Conservation (phyloP, 2,797 vertebrate species). For the Enteromius mattozi region DNA sequence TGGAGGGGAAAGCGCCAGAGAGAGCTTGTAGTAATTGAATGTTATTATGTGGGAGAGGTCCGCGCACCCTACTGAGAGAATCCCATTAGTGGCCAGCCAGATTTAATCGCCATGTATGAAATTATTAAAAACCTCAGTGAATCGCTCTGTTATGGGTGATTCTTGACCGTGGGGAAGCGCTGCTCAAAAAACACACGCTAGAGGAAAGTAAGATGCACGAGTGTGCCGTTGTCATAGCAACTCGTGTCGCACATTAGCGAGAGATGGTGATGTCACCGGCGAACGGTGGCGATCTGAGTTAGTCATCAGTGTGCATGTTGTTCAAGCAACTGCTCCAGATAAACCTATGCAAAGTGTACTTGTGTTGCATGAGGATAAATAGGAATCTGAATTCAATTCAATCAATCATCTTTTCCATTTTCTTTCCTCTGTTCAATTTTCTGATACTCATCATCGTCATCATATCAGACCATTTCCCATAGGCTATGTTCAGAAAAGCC, state of each 20-base stretch:
- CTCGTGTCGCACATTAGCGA: slow-evolving; percentile 46
- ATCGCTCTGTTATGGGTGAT: slow-evolving; percentile 56
- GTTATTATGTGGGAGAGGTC: slow-evolving; percentile 67
- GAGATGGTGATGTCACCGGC: slow-evolving; percentile 40
- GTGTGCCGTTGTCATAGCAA: slow-evolving; percentile 57
- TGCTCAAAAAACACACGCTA: not conserved
- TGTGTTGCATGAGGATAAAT: not conserved
- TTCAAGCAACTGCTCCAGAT: slow-evolving; percentile 2
- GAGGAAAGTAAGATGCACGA: slow-evolving; percentile 22
- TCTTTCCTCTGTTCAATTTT: not conserved
- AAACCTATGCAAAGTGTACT: not conserved
- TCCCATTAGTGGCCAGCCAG: slow-evolving; percentile 72
- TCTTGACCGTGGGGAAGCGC: slow-evolving; percentile 16
- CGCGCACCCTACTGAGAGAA: slow-evolving; percentile 70
- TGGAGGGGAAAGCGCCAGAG: slow-evolving; percentile 55
- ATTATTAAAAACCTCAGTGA: slow-evolving; percentile 67
- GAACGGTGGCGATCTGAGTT: slow-evolving; percentile 14
- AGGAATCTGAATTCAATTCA: not conserved
- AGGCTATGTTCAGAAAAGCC: not conserved
- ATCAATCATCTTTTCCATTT: not conserved
- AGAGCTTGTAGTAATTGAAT: slow-evolving; percentile 73
- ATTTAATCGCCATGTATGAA: slow-evolving; percentile 80
- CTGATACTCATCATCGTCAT: not conserved
- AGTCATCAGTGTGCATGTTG: slow-evolving; percentile 27
- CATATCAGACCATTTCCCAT: not conserved